Percentiles rank a stretch among this genome's conserved stretches.
Conservation (phyloP, 2,888 invertebrate species). For the Lepidochrysops patricia region DNA sequence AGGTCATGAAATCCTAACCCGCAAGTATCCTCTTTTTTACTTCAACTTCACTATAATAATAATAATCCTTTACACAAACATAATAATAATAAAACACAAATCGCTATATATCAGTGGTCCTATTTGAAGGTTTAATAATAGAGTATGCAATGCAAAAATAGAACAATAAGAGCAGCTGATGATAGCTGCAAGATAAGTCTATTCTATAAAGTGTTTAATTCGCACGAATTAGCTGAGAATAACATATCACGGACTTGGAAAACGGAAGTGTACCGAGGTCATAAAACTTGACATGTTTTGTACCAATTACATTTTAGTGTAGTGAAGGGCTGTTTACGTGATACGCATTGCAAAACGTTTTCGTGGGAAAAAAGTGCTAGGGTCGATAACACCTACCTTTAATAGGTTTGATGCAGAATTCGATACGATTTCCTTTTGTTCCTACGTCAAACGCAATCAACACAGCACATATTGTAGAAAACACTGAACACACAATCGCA, state of each 20-base stretch:
- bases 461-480: slow-evolving; percentile 61
- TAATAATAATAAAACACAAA: neutral
- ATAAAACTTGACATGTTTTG: slow-evolving; percentile 54
- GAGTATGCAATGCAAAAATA: neutral
- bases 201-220: neutral
- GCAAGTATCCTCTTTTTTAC: too few relatives aligned
- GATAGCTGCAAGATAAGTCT: neutral
- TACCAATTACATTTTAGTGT: slow-evolving; percentile 24
- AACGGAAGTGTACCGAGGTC: slow-evolving; percentile 16
- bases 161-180: neutral
- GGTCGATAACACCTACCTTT: neutral
- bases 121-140: neutral
- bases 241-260: slow-evolving; percentile 11
- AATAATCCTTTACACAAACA: too few relatives aligned
- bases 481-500: slow-evolving; percentile 45
- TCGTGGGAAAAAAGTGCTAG: neutral
- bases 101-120: neutral
- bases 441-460: slow-evolving; percentile 64
- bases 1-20: too few relatives aligned
- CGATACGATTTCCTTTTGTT: slow-evolving; percentile 59
- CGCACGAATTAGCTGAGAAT: neutral
- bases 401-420: neutral
- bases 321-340: slow-evolving; percentile 46
- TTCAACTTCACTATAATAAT: too few relatives aligned
- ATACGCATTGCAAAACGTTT: slow-evolving; percentile 13